These are phyloP conservation scores for Pampusana beccarii DNA, from an alignment of 2,113 vertebrate genomes.

Conservation along the genomic window DNA sequence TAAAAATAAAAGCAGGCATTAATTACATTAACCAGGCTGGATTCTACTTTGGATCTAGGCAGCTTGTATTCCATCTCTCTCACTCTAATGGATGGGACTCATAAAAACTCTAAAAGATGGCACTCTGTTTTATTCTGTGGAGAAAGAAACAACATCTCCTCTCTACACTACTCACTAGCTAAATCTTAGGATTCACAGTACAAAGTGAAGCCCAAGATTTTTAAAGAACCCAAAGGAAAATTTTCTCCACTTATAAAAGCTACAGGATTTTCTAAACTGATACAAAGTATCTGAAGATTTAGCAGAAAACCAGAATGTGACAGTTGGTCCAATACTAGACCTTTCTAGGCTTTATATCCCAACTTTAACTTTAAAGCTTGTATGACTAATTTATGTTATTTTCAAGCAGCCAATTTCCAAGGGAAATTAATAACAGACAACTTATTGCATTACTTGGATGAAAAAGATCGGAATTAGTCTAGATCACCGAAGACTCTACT, in stretches of 20 bases:
- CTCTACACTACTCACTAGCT: background rate
- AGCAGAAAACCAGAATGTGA: background rate
- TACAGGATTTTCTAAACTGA: background rate
- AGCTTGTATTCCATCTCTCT: background rate
- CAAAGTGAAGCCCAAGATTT: background rate
- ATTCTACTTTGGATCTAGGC: background rate
- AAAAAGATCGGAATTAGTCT: background rate
- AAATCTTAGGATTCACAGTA: background rate
- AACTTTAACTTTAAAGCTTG: background rate
- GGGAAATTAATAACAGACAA: background rate
- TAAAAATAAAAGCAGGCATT: slow-evolving; percentile 60
- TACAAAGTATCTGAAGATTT: background rate
- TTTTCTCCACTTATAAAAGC: background rate
- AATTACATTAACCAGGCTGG: slow-evolving; percentile 34
- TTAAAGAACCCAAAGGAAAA: background rate
- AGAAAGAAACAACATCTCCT: background rate
- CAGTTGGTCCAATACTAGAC: background rate
- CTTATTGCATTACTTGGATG: background rate
- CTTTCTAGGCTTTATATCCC: background rate
- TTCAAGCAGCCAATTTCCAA: background rate
- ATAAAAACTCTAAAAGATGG: background rate
- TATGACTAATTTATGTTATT: background rate
- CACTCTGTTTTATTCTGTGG: background rate
- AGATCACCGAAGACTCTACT: slow-evolving; percentile 1
- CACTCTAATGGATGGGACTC: background rate